A percentile compares a stretch with the other conserved stretches of the same genome.
These are phyloP conservation scores for Epinotia nisella DNA, from an alignment of 2,888 invertebrate species.

Conservation along the genomic window DNA sequence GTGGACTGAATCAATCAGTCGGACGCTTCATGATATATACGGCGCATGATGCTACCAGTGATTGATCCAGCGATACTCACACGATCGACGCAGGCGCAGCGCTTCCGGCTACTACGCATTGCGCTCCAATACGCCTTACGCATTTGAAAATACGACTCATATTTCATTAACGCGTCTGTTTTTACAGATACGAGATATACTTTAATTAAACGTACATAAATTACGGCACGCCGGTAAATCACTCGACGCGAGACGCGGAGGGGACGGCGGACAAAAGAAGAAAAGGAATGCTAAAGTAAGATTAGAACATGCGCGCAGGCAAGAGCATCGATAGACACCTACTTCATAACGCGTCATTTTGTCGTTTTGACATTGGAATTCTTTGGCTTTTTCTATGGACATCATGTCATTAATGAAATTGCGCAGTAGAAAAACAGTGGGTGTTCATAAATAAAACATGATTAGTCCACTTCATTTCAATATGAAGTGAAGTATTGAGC, in stretches of 20 bases:
- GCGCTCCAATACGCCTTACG: not conserved
- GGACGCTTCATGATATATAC: conserved; percentile 28
- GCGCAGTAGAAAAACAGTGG: not conserved
- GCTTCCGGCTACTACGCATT: conserved; percentile 67
- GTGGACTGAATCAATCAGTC: conserved; percentile 38
- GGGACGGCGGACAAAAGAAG: conserved; percentile 47
- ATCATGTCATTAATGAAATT: not conserved
- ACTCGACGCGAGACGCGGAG: conserved; percentile 62
- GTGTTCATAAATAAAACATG: conserved; percentile 5
- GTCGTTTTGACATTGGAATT: not conserved
- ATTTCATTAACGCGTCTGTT: not conserved
- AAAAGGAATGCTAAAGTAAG: conserved; percentile 35
- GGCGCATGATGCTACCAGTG: conserved; percentile 38
- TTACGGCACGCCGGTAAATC: conserved; percentile 71
- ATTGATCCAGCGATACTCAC: conserved; percentile 35
- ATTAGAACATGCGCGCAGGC: conserved; percentile 33
- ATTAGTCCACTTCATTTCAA: not conserved
- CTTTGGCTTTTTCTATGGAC: not conserved
- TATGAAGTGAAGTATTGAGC: conserved; percentile 6
- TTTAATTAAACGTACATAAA: conserved; percentile 81
- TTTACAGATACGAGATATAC: conserved; percentile 51
- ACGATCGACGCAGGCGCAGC: conserved; percentile 31
- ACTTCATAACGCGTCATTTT: not conserved
- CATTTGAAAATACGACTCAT: not conserved
- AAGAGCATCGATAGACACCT: conserved; percentile 12